Evolutionary conservation across 2,888 invertebrate genomes (phyloP).

Genomic region (Xanthorhoe spadicearia): DNA sequence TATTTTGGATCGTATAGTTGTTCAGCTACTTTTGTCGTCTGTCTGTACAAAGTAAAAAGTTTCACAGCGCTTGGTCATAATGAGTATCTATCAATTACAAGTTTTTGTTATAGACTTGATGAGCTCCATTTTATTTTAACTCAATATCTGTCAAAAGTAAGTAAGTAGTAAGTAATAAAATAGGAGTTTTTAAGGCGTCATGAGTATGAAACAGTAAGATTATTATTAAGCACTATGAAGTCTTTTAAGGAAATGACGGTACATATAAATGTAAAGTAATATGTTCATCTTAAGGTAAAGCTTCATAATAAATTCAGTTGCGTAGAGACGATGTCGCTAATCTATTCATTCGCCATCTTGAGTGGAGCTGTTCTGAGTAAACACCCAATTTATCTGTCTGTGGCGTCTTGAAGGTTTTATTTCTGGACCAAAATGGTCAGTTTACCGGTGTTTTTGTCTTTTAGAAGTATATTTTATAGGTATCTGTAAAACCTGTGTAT

Average conservation of each 20-base stretch:
- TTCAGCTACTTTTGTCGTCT: neutral
- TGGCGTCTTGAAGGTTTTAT: neutral
- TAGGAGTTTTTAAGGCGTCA: too few species aligned
- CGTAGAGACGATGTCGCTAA: conserved; percentile 12
- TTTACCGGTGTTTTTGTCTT: too few species aligned
- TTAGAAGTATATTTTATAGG: too few species aligned
- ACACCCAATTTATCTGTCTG: conserved; percentile 4
- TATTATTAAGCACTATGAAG: neutral
- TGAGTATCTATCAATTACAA: conserved; percentile 52
- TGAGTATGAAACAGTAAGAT: too few species aligned
- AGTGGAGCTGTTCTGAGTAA: conserved; percentile 1
- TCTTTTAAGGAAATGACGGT: neutral
- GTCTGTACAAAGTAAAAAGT: conserved; percentile 42
- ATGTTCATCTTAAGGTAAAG: conserved; percentile 5
- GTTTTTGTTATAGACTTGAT: conserved; percentile 41
- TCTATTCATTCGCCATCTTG: conserved; percentile 20
- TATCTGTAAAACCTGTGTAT: too few species aligned
- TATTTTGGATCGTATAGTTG: neutral
- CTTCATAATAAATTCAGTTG: conserved; percentile 22
- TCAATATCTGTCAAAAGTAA: too few species aligned
- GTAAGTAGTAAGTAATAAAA: too few species aligned
- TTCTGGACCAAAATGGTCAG: neutral
- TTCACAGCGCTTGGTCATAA: conserved; percentile 40
- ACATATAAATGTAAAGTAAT: neutral
- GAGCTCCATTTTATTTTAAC: neutral